Base-by-base conservation (phyloP, 1,140 invertebrate genomes). In the Tyrophagus putrescentiae region DNA sequence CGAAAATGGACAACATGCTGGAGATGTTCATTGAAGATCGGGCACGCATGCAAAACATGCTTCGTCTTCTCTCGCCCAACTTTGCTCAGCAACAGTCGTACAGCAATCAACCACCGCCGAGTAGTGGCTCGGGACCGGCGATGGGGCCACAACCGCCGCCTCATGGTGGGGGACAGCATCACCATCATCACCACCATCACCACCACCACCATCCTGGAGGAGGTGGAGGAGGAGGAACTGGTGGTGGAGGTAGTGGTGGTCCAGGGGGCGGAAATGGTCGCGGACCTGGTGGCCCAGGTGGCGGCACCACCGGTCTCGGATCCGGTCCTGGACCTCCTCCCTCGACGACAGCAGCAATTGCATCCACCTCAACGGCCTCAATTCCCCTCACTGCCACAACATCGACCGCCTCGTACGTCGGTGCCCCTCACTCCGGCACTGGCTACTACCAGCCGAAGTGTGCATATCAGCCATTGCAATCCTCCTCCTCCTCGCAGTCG, bases 11-110 rank as follows among this genome's bases (percentile, higher is more conserved):
- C 74, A 81, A 91, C 72, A 78, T 95, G 67, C 81, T 94, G 69
- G 89, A 94, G 70, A 78, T 93, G 74, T 91, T 92, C 71, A 80
- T 88, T 77, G 87, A 91, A 72, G 88, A 93, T 73, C 77, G 88
- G 68, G 81, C 84, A 33, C 34, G 45, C 11, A 23, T 62, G 52
- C 6, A 60, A 4, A 32, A 13, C 11, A n/a, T 60, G 9, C 27
- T 60, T 44, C 45, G 29, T 44, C 74, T 77, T 64, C 71, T 82
- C 65, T 67, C 76, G 67, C 69, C 75, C 62, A 71, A 79, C 64
- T 76, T 76, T 23, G 28, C 52, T 23, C 21, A 57, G 21, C 52
- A 13, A 54, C 52, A 31, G 39, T 27, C 50, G 18, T 25, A 6
- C 66, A 29, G 63, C 64, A 21, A n/a, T n/a, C 48, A 39, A 27